These are phyloP conservation scores for Chloropsis cyanopogon DNA, from an alignment of 2,113 vertebrate species.

Conservation along the genomic window DNA sequence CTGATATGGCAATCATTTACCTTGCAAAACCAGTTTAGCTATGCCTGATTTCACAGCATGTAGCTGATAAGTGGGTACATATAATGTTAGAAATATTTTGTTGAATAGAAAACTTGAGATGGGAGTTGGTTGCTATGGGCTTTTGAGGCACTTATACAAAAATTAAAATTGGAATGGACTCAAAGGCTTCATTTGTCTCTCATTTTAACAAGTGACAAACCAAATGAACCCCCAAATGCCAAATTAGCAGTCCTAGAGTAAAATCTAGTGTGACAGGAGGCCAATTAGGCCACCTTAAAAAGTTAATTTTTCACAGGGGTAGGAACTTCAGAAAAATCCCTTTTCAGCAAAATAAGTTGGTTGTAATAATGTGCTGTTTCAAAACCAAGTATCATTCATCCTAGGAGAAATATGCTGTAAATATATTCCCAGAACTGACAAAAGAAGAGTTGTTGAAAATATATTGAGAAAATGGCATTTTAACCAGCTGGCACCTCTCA, in stretches of 20 bases:
- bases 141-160: background rate
- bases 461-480: background rate
- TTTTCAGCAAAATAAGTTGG: background rate
- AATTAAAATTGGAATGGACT: background rate
- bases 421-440: background rate
- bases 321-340: background rate
- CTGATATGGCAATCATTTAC: background rate
- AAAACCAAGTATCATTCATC: background rate
- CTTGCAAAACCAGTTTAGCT: background rate
- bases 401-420: background rate
- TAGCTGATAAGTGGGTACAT: background rate
- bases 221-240: background rate
- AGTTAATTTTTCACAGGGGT: background rate
- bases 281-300: background rate
- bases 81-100: background rate
- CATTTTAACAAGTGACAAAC: background rate
- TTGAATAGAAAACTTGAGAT: background rate
- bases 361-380: background rate
- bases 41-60: background rate
- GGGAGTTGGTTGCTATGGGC: background rate
- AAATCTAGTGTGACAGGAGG: background rate
- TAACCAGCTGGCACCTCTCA: background rate
- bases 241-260: background rate
- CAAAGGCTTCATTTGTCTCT: background rate
- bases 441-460: background rate